Percentiles rank a stretch among this genome's conserved stretches.
These are phyloP conservation scores for Carduelis carduelis DNA, from an alignment of 2,797 vertebrate species.

Conservation along the genomic window DNA sequence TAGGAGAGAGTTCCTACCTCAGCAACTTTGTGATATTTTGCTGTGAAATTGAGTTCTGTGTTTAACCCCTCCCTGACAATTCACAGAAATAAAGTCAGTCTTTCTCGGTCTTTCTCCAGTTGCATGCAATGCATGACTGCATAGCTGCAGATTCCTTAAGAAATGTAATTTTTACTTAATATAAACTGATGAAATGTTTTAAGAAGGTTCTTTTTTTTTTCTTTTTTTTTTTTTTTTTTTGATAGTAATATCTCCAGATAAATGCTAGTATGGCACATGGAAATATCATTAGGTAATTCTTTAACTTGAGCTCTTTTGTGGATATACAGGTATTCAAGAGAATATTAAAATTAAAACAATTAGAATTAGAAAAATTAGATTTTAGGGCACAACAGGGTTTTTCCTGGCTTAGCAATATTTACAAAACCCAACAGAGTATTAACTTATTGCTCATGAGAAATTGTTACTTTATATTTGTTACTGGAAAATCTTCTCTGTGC, in stretches of 20 bases:
- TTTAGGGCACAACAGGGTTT: background rate
- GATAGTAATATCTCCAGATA: background rate
- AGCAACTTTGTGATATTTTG: slow-evolving; percentile 25
- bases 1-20: slow-evolving; percentile 48
- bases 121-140: fast-evolving
- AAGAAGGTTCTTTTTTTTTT: background rate
- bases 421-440: background rate
- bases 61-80: slow-evolving; percentile 38
- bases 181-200: background rate
- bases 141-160: background rate
- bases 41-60: background rate
- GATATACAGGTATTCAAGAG: background rate
- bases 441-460: background rate
- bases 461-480: background rate
- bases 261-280: background rate
- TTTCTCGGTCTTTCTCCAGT: background rate
- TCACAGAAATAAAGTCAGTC: background rate
- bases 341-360: background rate
- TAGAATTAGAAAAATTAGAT: background rate
- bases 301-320: background rate
- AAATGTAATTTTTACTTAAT: background rate
- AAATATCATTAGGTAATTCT: background rate
- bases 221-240: background rate
- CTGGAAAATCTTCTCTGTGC: background rate
- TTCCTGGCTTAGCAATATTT: background rate